phyloP scores from a whole-genome alignment of 2,113 vertebrate species.

The Prunella himalayana region DNA sequence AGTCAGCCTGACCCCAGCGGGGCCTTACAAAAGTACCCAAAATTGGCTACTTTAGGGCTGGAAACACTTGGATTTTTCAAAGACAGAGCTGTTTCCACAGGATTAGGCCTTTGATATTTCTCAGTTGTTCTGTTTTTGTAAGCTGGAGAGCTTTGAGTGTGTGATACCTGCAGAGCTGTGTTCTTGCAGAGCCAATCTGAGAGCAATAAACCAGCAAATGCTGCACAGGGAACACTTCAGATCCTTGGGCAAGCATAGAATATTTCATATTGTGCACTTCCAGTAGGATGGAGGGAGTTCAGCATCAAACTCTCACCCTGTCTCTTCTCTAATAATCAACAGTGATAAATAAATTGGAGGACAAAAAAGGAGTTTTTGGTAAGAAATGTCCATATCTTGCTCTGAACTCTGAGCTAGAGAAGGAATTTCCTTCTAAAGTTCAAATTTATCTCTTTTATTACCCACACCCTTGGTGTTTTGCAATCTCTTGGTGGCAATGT shows the following conservation, averaged over 20 bases:
- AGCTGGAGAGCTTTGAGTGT: neutral
- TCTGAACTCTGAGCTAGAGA: neutral
- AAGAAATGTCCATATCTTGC: accelerated
- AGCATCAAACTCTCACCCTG: neutral
- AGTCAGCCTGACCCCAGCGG: neutral
- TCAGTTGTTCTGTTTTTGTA: neutral
- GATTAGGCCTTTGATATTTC: neutral
- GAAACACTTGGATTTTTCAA: neutral
- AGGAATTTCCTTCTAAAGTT: neutral
- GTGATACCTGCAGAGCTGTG: neutral
- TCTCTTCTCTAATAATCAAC: neutral
- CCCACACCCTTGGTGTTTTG: neutral
- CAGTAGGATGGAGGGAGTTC: neutral
- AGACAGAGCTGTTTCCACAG: neutral
- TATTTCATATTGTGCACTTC: neutral
- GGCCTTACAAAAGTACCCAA: neutral
- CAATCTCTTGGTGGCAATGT: neutral
- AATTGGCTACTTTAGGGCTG: neutral
- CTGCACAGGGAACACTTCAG: neutral
- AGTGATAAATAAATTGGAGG: neutral
- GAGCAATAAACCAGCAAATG: neutral
- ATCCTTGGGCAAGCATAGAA: neutral
- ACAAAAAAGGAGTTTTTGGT: neutral
- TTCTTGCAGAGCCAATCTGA: neutral
- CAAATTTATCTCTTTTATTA: neutral